Percentiles rank a stretch among this genome's conserved stretches.
phyloP scores from a whole-genome alignment of 1,140 invertebrate genomes.

The Aphis gossypii region DNA sequence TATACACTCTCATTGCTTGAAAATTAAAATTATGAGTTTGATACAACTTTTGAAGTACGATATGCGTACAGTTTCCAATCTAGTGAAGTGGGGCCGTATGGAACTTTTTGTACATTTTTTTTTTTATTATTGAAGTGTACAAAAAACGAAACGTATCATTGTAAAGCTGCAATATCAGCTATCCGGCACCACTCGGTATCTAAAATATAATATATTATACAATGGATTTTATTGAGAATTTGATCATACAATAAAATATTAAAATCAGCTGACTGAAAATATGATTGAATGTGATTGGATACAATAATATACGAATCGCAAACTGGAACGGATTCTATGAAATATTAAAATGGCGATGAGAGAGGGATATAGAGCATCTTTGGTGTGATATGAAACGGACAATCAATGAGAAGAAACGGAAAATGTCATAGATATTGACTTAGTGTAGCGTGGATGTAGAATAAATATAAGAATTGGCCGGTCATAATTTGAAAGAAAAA shows the following conservation, averaged over 20 bases:
- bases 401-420: neutral
- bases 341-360: neutral
- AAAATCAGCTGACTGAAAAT: neutral
- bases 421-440: conserved; percentile 4
- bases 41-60: neutral
- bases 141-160: neutral
- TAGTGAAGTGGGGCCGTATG: neutral
- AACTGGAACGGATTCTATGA: neutral
- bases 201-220: neutral
- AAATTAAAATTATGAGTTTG: conserved; percentile 12
- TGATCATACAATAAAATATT: neutral
- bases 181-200: neutral
- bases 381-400: neutral
- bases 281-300: neutral
- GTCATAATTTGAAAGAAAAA: neutral
- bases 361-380: neutral
- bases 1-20: neutral
- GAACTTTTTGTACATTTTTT: neutral
- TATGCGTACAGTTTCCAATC: neutral
- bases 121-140: neutral
- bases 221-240: neutral
- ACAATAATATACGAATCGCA: neutral
- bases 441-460: neutral
- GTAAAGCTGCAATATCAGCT: neutral
- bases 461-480: neutral